Base-by-base conservation (phyloP, 1,140 invertebrate genomes). In the Drosophila bipectinata region DNA sequence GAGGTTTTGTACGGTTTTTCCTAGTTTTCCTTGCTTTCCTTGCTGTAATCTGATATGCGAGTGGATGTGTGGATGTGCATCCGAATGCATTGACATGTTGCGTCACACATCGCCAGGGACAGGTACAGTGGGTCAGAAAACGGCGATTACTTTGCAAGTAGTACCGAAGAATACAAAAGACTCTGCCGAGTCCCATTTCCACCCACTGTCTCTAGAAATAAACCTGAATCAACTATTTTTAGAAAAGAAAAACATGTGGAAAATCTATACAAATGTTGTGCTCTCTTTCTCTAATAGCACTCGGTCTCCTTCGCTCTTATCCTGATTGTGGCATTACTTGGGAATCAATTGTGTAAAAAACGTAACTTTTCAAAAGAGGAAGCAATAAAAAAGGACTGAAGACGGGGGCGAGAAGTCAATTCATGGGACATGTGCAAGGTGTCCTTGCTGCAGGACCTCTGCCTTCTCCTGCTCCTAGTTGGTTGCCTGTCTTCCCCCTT, bases 331-430 rank as follows among this genome's bases (percentile, higher is more conserved):
- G 73, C 77, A 77, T 84, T 84, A 69, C 68, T 37, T 3, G 1
- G 49, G 60, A 74, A 87, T 75, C 74, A 81, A 87, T 85, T 85
- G 81, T 87, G 60, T 87, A 71, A 77, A 63, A 80, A 84, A 84
- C 81, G 82, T 79, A 81, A 60, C 61, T 41, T 68, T 71, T 72
- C 45, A 26, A 28, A 64, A 39, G 58, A 21, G 47, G 49, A 64
- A 61, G 48, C 58, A 61, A 63, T 34, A 26, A 12, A 44, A 18
- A 44, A 18, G 41, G 41, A 44, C 34, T 4, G 9, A 4, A 10
- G 28, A 14, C 39, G 15, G 32, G 10, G 57, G 2, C 30, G 32
- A 18, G 55, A 63, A 63, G 61, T 64, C 54, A 55, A 80, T 76
- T 58, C 60, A 80, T 69, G 47, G 49, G 60, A 41, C 61, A 67